Conservation (phyloP, 2,113 vertebrate genomes). For the Monarcha castaneiventris region DNA sequence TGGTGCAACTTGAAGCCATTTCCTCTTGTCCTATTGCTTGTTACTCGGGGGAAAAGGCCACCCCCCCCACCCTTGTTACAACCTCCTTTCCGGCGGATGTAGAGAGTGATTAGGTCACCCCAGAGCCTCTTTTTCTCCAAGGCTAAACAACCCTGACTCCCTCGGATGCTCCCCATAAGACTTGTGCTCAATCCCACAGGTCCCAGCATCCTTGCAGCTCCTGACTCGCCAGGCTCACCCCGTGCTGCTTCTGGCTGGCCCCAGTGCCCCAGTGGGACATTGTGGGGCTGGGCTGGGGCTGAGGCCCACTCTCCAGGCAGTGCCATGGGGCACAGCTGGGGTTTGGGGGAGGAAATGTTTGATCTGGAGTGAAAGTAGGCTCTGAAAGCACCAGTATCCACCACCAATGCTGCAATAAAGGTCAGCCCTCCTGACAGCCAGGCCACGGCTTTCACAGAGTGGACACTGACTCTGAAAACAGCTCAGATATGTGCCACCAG, state of each 20-base stretch:
- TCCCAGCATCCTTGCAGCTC: neutral
- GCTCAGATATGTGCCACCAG: neutral
- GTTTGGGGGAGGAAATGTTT: neutral
- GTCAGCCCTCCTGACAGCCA: neutral
- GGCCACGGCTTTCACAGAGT: neutral
- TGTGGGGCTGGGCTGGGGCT: neutral
- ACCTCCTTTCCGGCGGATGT: neutral
- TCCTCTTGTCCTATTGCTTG: neutral
- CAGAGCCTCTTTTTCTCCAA: neutral
- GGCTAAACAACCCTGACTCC: neutral
- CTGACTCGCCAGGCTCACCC: neutral
- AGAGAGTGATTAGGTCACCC: neutral
- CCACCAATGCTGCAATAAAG: accelerated
- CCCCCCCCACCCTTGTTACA: neutral
- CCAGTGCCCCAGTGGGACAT: neutral
- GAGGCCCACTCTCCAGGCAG: neutral
- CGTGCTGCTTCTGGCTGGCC: neutral
- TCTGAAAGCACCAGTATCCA: neutral
- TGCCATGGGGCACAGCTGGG: neutral
- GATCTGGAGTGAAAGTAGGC: neutral
- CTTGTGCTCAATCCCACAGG: too few species aligned
- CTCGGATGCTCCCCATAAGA: neutral
- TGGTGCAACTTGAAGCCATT: neutral
- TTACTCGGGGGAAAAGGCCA: neutral
- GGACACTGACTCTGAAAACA: neutral